These are phyloP conservation scores for Columba janthina DNA, from an alignment of 2,113 vertebrate species.

Conservation along the genomic window DNA sequence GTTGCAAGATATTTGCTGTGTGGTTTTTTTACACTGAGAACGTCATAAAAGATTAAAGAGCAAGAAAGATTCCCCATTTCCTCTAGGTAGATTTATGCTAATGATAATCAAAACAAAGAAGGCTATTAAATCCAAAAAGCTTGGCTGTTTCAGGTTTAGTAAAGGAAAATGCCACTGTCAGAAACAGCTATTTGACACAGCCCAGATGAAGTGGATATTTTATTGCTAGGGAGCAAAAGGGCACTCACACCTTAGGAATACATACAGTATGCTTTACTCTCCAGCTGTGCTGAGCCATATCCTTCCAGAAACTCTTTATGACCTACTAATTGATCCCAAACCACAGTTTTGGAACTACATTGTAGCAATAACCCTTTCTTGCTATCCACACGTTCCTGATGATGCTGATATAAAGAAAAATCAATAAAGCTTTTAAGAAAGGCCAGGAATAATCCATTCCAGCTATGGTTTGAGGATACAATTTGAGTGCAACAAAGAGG, in stretches of 20 bases:
- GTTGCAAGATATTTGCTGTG: not conserved
- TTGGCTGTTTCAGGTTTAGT: not conserved
- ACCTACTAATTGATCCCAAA: constrained; percentile 45
- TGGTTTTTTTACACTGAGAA: not conserved
- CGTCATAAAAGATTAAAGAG: not conserved
- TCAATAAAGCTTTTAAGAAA: constrained; percentile 62
- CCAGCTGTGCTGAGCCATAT: not conserved
- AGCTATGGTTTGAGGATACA: not conserved
- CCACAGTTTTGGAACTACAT: constrained; percentile 11
- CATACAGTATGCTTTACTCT: not conserved
- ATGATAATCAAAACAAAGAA: not conserved
- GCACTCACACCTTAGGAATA: not conserved
- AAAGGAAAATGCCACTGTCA: not conserved
- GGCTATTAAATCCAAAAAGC: not conserved
- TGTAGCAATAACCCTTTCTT: constrained; percentile 29
- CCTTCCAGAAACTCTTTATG: constrained; percentile 20
- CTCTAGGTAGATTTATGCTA: not conserved
- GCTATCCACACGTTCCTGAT: not conserved
- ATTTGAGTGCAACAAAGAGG: constrained; percentile 36
- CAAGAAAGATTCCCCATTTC: not conserved
- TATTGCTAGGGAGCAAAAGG: not conserved
- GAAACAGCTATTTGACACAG: not conserved
- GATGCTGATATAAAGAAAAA: constrained; percentile 44
- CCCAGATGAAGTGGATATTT: not conserved
- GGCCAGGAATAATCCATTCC: constrained; percentile 53